Percentiles rank a stretch among this genome's conserved stretches.
These are phyloP conservation scores for Mercenaria mercenaria DNA, from an alignment of 1,140 invertebrate species.

Conservation along the genomic window DNA sequence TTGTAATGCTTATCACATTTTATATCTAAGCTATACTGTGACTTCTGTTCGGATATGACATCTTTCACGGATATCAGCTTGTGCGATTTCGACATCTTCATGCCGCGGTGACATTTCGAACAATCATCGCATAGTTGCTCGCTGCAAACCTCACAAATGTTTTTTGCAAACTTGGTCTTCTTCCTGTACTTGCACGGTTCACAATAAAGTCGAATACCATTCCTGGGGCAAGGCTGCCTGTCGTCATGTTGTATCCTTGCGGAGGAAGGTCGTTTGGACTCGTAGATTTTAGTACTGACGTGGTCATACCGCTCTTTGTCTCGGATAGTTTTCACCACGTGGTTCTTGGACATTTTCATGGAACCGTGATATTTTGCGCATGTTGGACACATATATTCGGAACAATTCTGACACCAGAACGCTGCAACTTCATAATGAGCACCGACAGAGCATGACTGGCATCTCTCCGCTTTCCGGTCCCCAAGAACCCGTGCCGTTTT, in stretches of 20 bases:
- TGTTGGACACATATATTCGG: constrained; percentile 33
- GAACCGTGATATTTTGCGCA: constrained; percentile 46
- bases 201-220: not conserved
- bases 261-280: not conserved
- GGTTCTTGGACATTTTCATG: constrained; percentile 41
- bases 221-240: not conserved
- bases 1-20: constrained; percentile 49
- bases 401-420: constrained; percentile 61
- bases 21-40: constrained; percentile 21
- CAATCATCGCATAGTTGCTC: constrained; percentile 55
- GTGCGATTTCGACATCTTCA: constrained; percentile 59
- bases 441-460: constrained; percentile 54
- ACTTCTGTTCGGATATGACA: not conserved
- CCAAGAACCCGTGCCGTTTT: too few species aligned
- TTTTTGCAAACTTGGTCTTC: constrained; percentile 26
- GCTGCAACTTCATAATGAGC: constrained; percentile 24
- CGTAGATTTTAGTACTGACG: not conserved
- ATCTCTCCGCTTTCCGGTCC: constrained; percentile 33
- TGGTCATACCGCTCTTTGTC: constrained; percentile 46
- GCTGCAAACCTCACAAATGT: constrained; percentile 46
- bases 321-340: constrained; percentile 35
- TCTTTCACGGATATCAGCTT: constrained; percentile 36
- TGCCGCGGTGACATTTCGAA: constrained; percentile 26
- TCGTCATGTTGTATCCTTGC: not conserved
- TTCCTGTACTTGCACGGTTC: constrained; percentile 49